These are phyloP conservation scores for Tympanoctomys barrerae DNA, from an alignment of 2,797 vertebrate species.

Conservation along the genomic window DNA sequence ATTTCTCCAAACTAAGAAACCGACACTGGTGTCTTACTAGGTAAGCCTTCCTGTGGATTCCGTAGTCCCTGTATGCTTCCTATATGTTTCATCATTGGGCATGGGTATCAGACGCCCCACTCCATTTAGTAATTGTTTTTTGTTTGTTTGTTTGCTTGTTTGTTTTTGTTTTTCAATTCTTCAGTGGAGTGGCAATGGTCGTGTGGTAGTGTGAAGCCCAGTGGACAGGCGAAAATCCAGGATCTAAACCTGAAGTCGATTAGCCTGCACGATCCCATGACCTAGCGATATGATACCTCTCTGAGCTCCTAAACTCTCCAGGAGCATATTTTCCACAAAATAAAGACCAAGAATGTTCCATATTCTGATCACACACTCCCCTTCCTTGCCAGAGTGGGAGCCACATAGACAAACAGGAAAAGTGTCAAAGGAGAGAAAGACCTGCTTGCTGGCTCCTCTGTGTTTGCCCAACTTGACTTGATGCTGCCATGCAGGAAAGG, in stretches of 20 bases:
- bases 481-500: neutral
- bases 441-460: neutral
- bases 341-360: rapidly evolving
- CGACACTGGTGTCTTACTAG: neutral
- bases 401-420: neutral
- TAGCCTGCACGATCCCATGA: neutral
- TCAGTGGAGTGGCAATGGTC: neutral
- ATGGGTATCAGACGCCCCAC: neutral
- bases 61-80: neutral
- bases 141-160: neutral
- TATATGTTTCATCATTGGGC: neutral
- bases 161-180: neutral
- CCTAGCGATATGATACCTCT: no score
- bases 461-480: neutral
- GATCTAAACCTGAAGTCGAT: neutral
- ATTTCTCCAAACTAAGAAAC: slow-evolving; percentile 3
- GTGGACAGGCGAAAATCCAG: neutral
- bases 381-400: neutral
- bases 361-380: neutral
- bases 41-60: neutral
- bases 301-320: neutral
- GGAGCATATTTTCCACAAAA: neutral
- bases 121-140: neutral
- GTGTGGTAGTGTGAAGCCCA: neutral
- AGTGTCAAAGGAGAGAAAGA: rapidly evolving